Conservation (phyloP, 2,888 invertebrate genomes). For the Pteria penguin region DNA sequence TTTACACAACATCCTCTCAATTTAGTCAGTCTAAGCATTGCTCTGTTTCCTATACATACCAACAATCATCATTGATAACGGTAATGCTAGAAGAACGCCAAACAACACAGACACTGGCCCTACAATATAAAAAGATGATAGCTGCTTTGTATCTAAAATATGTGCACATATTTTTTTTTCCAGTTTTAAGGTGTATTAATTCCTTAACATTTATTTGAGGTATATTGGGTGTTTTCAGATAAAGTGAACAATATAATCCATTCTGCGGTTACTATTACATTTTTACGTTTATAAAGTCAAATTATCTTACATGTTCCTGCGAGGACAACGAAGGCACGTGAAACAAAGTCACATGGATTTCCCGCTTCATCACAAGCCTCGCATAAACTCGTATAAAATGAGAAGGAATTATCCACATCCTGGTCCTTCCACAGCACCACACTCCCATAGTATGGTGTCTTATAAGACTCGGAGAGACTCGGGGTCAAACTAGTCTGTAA, state of each 20-base stretch:
- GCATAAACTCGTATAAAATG: constrained; percentile 24
- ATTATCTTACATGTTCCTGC: constrained; percentile 31
- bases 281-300: too few relatives aligned
- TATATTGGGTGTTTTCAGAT: too few relatives aligned
- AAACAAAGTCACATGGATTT: constrained; percentile 32
- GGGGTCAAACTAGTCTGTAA: constrained; percentile 14
- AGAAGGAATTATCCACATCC: constrained; percentile 24
- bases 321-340: constrained; percentile 39
- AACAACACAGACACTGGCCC: constrained; percentile 69
- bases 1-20: too few relatives aligned
- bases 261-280: too few relatives aligned
- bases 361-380: constrained; percentile 32
- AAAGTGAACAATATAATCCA: too few relatives aligned
- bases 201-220: too few relatives aligned
- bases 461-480: constrained; percentile 7
- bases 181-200: too few relatives aligned
- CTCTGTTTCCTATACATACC: too few relatives aligned
- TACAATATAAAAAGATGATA: constrained; percentile 45
- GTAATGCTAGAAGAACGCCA: constrained; percentile 63
- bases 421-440: constrained; percentile 38
- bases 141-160: neutral
- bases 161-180: neutral
- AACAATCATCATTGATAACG: constrained; percentile 69
- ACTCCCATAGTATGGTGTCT: constrained; percentile 35
- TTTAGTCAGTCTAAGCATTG: too few relatives aligned